A percentile compares a stretch with the other conserved stretches of the same genome.
These are phyloP conservation scores for Anoplophora glabripennis DNA, from an alignment of 1,140 invertebrate genomes.

Conservation along the genomic window DNA sequence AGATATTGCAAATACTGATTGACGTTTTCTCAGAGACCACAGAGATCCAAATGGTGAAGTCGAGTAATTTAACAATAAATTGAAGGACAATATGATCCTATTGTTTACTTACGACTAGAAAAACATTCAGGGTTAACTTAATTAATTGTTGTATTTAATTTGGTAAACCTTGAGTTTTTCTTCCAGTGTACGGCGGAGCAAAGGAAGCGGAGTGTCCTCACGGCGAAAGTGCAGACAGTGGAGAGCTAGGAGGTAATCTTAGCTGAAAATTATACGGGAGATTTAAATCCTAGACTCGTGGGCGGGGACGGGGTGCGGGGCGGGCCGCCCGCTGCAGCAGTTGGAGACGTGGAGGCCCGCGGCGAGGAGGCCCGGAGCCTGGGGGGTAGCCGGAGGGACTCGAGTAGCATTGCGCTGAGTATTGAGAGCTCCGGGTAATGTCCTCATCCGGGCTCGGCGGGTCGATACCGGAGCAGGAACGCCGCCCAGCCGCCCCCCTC, in stretches of 20 bases:
- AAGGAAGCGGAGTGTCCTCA: not conserved
- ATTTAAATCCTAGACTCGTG: conserved; percentile 12
- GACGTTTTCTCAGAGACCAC: too few relatives aligned
- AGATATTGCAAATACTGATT: too few relatives aligned
- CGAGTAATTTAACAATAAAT: too few relatives aligned
- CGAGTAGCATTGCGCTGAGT: conserved; percentile 38
- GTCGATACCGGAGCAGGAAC: conserved; percentile 34
- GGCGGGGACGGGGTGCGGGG: conserved; percentile 1
- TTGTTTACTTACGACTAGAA: too few relatives aligned
- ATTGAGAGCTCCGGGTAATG: conserved; percentile 47
- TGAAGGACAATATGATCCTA: too few relatives aligned
- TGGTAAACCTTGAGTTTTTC: not conserved
- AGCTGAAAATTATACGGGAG: conserved; percentile 13
- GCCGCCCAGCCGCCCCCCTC: conserved; percentile 21
- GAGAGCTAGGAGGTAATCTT: conserved; percentile 8
- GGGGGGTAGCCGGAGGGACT: conserved; percentile 26
- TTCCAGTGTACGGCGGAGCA: too few relatives aligned
- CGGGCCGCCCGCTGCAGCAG: conserved; percentile 29
- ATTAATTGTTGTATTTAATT: too few relatives aligned
- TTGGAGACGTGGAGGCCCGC: conserved; percentile 32
- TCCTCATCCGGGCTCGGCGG: conserved; percentile 44
- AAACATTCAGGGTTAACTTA: too few relatives aligned
- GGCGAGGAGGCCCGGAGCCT: conserved; percentile 16
- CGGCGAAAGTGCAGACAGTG: conserved; percentile 14
- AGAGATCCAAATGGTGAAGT: too few relatives aligned